Conservation (phyloP, 2,113 vertebrate species). For the Mystacornis crossleyi region DNA sequence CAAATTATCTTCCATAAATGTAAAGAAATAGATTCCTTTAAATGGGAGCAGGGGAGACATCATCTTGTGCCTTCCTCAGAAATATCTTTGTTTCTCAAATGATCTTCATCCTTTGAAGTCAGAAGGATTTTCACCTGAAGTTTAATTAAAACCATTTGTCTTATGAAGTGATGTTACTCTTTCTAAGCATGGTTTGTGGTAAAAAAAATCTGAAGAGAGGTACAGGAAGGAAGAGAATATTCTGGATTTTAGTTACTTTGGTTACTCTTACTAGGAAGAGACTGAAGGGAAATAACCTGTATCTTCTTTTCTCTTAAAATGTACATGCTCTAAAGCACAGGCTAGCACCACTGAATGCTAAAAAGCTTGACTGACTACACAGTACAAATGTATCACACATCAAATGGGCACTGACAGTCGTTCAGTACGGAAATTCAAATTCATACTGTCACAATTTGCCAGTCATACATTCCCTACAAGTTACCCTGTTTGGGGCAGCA, state of each 20-base stretch:
- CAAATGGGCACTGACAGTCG: neutral
- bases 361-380: neutral
- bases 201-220: neutral
- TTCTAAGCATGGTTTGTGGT: neutral
- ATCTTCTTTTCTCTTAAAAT: neutral
- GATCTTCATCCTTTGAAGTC: neutral
- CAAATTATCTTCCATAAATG: neutral
- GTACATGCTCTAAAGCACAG: neutral
- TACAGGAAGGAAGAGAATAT: neutral
- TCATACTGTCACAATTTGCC: neutral
- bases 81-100: neutral
- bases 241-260: neutral
- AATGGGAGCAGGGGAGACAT: neutral
- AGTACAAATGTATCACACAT: neutral
- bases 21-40: neutral
- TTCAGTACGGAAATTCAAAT: neutral
- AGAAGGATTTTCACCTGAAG: neutral
- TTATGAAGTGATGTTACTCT: neutral
- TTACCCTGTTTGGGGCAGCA: neutral
- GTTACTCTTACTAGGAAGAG: neutral
- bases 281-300: neutral
- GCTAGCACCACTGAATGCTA: neutral
- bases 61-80: neutral
- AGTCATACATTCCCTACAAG: neutral
- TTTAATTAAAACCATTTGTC: neutral